Conservation (phyloP, 2,888 invertebrate genomes). For the Tachina fera region DNA sequence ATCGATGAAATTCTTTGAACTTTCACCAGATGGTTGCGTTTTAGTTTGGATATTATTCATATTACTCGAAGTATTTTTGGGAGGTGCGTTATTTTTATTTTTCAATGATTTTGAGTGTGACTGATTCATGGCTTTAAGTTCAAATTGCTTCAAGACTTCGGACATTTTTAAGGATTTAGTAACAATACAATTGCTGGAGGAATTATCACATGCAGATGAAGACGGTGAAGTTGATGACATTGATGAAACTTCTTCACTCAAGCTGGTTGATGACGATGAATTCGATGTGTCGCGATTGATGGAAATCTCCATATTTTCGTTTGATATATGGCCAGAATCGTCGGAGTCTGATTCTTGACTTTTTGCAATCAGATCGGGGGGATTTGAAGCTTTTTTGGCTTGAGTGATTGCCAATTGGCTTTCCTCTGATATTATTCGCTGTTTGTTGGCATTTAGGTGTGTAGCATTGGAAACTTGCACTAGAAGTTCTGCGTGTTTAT, state of each 20-base stretch:
- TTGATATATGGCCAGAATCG: slow-evolving; percentile 92
- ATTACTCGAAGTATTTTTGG: not conserved
- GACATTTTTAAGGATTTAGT: slow-evolving; percentile 78
- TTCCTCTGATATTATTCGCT: slow-evolving; percentile 24
- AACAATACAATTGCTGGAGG: slow-evolving; percentile 23
- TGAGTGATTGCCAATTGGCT: slow-evolving; percentile 5
- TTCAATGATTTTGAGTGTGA: not conserved
- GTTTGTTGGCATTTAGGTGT: slow-evolving; percentile 15
- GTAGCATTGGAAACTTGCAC: slow-evolving; percentile 76
- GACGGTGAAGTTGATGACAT: slow-evolving; percentile 67
- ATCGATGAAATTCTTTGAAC: not conserved
- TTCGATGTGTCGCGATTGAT: slow-evolving; percentile 67
- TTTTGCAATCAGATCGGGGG: slow-evolving; percentile 2
- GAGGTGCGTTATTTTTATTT: not conserved
- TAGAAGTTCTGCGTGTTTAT: slow-evolving; percentile 80
- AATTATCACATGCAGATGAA: slow-evolving; percentile 30
- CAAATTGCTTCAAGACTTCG: slow-evolving; percentile 80
- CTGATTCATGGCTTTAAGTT: slow-evolving; percentile 67
- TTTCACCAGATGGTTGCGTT: not conserved
- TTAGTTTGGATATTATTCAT: not conserved
- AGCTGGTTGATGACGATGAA: slow-evolving; percentile 41
- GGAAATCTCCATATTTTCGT: slow-evolving; percentile 85
- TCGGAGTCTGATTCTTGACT: slow-evolving; percentile 85
- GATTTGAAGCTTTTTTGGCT: slow-evolving; percentile 32
- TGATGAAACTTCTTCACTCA: slow-evolving; percentile 48